Percentiles rank a stretch among this genome's conserved stretches.
phyloP scores from a whole-genome alignment of 2,113 vertebrate species.

The Uria lomvia region DNA sequence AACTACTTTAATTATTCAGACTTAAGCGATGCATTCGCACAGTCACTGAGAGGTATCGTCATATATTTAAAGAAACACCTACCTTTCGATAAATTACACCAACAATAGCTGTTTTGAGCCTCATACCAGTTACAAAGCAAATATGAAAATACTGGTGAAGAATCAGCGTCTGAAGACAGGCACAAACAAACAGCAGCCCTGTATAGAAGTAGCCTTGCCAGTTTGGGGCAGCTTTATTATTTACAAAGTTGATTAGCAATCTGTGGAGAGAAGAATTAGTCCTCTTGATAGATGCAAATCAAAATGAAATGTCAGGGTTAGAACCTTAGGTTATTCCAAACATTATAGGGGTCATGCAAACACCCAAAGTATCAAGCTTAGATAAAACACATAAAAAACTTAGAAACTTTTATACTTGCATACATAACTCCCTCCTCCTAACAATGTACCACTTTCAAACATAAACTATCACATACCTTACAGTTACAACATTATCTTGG shows the following conservation, averaged over 20 bases:
- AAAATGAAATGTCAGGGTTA: background rate
- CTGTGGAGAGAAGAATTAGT: slow-evolving; percentile 59
- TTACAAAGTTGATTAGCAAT: slow-evolving; percentile 86
- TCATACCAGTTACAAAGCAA: slow-evolving; percentile 95
- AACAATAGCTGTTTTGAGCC: slow-evolving; percentile 89
- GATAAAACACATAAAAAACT: background rate
- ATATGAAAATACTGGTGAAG: slow-evolving; percentile 96
- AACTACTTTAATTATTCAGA: background rate
- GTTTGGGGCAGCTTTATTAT: slow-evolving; percentile 77
- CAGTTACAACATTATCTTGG: background rate
- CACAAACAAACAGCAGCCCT: slow-evolving; percentile 82
- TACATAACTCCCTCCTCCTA: background rate
- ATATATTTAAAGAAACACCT: background rate
- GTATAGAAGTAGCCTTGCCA: slow-evolving; percentile 97
- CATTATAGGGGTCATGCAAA: background rate
- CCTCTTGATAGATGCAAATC: background rate
- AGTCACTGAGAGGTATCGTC: accelerated
- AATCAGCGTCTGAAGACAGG: slow-evolving; percentile 89
- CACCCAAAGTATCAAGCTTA: background rate
- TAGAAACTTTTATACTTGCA: background rate
- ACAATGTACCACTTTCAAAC: background rate
- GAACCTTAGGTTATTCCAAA: background rate
- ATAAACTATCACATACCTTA: background rate
- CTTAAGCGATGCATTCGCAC: background rate
- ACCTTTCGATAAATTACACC: slow-evolving; percentile 96